These are phyloP conservation scores for Heteromurus nitidus DNA, from an alignment of 2,888 invertebrate species.

Conservation along the genomic window DNA sequence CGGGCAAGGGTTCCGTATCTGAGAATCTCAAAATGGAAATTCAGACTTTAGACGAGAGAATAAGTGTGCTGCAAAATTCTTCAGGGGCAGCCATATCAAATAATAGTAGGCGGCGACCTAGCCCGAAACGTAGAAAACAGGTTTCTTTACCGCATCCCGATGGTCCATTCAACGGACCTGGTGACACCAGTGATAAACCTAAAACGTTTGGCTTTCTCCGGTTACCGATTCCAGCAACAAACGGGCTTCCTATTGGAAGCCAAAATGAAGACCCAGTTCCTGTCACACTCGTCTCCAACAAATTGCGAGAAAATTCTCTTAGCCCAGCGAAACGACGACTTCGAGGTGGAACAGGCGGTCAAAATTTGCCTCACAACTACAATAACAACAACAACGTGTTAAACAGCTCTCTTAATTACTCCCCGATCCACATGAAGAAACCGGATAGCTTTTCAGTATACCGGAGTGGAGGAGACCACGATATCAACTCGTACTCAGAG, in stretches of 20 bases:
- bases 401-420: slow-evolving; percentile 5
- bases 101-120: no score
- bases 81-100: not conserved
- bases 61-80: no score
- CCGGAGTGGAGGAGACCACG: slow-evolving; percentile 74
- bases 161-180: no score
- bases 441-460: slow-evolving; percentile 78
- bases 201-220: no score
- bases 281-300: not conserved
- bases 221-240: not conserved
- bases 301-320: no score
- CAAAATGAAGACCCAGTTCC: not conserved
- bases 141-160: no score
- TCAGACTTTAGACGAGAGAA: no score
- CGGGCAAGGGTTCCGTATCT: slow-evolving; percentile 20
- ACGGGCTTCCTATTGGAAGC: not conserved
- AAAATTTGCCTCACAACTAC: not conserved
- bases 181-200: no score
- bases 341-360: not conserved
- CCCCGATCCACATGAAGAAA: slow-evolving; percentile 26
- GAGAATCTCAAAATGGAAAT: slow-evolving; percentile 47
- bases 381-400: slow-evolving; percentile 39
- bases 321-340: not conserved
- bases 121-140: no score
- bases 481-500: slow-evolving; percentile 61